Evolutionary conservation across 92 coral and sea anemone genomes (phyloP), one percentile per base, ranked within the genome.

Genomic region (Phenganax marumi): DNA sequence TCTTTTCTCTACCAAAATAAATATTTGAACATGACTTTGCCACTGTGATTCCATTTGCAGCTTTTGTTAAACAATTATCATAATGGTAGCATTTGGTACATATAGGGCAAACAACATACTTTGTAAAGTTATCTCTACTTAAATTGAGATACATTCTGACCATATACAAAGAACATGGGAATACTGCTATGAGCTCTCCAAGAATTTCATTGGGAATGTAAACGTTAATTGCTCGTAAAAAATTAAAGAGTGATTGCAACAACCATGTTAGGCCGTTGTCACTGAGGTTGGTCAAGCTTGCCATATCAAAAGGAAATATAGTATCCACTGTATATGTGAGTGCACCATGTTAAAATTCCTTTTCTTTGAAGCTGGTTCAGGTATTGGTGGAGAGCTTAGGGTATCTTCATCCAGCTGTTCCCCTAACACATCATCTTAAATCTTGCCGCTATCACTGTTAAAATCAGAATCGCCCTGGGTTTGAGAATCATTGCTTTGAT

Each of bases 211-310:
- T 65, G 54, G 80, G 10, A 17, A 75, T 26, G 54, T 25, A 65
- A 49, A 75, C 54, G 52, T 75, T 75, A 52, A 84, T 51, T 0
- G 72, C 62, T 12, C 80, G 53, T 3, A 88, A 51, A 56, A 88
- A 88, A 58, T 84, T 78, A 57, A 74, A 76, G 43, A 88, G 75
- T 33, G 84, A 88, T 7, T 83, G 87, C 50, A 87, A 39, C 62
- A 87, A 60, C 88, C 90, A 84, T 52, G 80, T 89, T 10, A 89
- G 85, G n/a, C 92, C 89, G 79, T 89, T 89, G 70, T 82, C 90
- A 63, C 90, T 87, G 52, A 88, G 62, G 56, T 77, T 79, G 72
- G 82, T 80, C 11, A 75, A 60, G 6, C 83, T 65, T 88, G 91
- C 88, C 88, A 84, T 13, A 90, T 78, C 19, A 90, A 75, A 74